phyloP scores from a whole-genome alignment of 2,888 invertebrate genomes.

The Cosmopolites sordidus region DNA sequence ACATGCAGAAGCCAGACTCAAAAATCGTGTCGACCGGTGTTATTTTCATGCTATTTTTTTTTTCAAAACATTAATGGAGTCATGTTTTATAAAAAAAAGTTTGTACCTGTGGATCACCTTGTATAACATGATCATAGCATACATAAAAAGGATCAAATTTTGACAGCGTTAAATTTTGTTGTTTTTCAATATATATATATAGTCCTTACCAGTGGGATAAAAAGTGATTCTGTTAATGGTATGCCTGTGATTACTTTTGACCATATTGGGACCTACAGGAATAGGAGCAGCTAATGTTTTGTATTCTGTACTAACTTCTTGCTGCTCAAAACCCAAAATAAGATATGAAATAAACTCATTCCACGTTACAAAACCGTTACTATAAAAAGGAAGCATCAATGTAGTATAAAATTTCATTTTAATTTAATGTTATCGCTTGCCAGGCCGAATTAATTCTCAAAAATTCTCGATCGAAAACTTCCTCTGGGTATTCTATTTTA shows the following conservation, averaged over 20 bases:
- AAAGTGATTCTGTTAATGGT: constrained; percentile 62
- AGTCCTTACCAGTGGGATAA: constrained; percentile 54
- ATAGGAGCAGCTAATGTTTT: constrained; percentile 62
- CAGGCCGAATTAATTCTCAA: constrained; percentile 52
- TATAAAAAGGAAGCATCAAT: constrained; percentile 32
- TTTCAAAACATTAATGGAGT: too few species aligned
- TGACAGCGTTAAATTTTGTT: too few species aligned
- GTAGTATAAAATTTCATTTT: too few species aligned
- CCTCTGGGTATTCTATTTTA: constrained; percentile 55
- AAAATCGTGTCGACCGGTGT: too few species aligned
- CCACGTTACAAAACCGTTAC: constrained; percentile 60
- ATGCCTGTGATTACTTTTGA: constrained; percentile 66
- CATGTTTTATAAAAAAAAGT: too few species aligned
- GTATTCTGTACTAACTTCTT: constrained; percentile 60
- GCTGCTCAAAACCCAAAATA: constrained; percentile 66
- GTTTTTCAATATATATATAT: too few species aligned
- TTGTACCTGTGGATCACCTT: too few species aligned
- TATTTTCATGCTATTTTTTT: too few species aligned
- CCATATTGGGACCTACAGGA: constrained; percentile 54
- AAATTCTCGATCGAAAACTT: constrained; percentile 60
- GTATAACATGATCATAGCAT: too few species aligned
- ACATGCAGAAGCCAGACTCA: too few species aligned
- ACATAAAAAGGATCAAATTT: too few species aligned
- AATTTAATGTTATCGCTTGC: too few species aligned
- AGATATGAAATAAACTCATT: constrained; percentile 75